Evolutionary conservation across 53 echinoderm and acorn worm species (phyloP), one percentile per base, ranked within the genome.

Genomic region (Actinopyga echinites): DNA sequence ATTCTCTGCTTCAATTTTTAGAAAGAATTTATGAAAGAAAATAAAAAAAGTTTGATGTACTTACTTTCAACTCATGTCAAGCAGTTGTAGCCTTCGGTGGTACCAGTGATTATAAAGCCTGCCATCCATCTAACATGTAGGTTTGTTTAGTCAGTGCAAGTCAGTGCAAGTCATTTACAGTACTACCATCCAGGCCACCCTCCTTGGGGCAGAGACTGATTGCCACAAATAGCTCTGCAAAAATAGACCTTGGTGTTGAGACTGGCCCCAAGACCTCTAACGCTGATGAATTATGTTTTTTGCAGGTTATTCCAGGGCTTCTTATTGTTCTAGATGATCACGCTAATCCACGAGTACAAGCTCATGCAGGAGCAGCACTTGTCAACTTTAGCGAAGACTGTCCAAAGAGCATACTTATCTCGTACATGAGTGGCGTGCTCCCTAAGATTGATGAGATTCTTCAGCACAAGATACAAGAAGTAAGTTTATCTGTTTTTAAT

Each of bases 301-400:
- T 22, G 4, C 68, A 93, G 93, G 91, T 93, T 20, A 78, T 97
- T 2, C 91, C 94, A 12, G 92, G 91, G 45, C 86, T 96, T 13
- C 58, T 94, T 24, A 83, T 65, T 8, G 94, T 90, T 2, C 75
- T 97, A 34, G 90, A 97, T 13, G 91, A 97, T 61, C 81, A 88
- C 65, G 83, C 67, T 1, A 80, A 93, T 54, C 94, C 99, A 0
- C 35, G 99, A 28, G 99, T 97, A 1, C 99, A 97, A 75, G 99
- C 99, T 30, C 99, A 97, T 40, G 99, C 94, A 21, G 99, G 99
- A 0, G 99, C 99, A 3, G 99, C 99, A 20, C 56, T 97, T 42
- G 99, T 97, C 83, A 97, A 97, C 87, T 97, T 97, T 90, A 94
- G 99, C 57, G 99, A 97, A 64, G 99, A 94, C 85, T 97, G 99